Base-by-base conservation (phyloP, 1,140 invertebrate species). In the Eupeodes corollae region DNA sequence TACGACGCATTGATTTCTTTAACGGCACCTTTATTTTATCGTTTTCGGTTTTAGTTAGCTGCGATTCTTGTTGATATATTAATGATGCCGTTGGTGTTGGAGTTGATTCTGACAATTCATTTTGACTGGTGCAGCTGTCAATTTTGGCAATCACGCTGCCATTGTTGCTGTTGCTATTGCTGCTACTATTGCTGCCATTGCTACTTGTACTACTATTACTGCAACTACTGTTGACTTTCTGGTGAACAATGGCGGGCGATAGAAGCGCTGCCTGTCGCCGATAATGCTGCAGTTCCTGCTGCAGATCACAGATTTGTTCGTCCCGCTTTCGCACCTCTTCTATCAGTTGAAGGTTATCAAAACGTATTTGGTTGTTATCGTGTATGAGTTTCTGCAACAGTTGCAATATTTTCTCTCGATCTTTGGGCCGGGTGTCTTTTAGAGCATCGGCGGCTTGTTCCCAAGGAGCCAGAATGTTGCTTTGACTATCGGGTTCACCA, bases 401-500 rank as follows among this genome's bases (percentile, higher is more conserved):
- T 1, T 57, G 52, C 37, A 63, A 44, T 13, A 66, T 55, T n/a
- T 56, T 48, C 40, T 61, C 61, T 16, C 58, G 56, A 46, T 63
- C 59, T 21, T 55, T 51, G 33, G 59, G 56, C 12, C 56, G 51
- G 0, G 61, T 64, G 15, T 66, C 65, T 12, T 58, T 50, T 35
- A 59, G 19, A 16, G 61, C 61, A 13, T 68, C 65, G 30, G 61
- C 58, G 0, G 62, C 65, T 53, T 61, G 47, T 46, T 68, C 65
- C 61, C 61, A 66, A 1, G 65, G 61, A 19, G 61, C 54, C 43
- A 65, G 38, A 52, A 58, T 59, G 49, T 61, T 58, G 46, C 59
- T 63, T 26, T 44, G 50, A 56, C 61, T 70, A 48, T 71, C 70
- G 12, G 69, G 64, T 47, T 70, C 67, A 1, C 70, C 71, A 34